Base-by-base conservation (phyloP, 1,140 invertebrate species). In the Eumeta japonica region DNA sequence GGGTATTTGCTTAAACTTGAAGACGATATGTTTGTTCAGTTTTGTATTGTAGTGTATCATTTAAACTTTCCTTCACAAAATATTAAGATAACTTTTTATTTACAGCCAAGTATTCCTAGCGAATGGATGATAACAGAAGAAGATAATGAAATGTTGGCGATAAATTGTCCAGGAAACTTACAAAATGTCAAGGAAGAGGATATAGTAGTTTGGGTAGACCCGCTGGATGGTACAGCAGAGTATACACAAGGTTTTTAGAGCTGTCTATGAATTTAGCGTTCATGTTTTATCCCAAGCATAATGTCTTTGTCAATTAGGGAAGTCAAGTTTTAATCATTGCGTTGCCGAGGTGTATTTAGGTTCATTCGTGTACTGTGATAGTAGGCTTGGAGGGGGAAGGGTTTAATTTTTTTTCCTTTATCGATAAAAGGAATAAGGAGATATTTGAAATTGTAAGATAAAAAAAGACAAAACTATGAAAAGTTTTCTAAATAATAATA, bases 121-220 rank as follows among this genome's bases (percentile, higher is more conserved):
- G 87, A 90, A 51, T 89, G 85, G 85, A 56, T 90, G 29, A 80
- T 88, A 13, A 81, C 78, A 7, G 83, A 88, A 15, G 66, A 74
- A 37, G 87, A 90, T 60, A 75, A 81, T 43, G 81, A 85, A 28
- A 83, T 94, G 7, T 64, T 95, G 14, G 73, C 80, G 40, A 55
- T 83, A 10, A 66, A 77, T 36, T 86, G 92, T 57, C 92, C 93
- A 9, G 55, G 77, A 2, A 68, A 85, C 36, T 79, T 88, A 27
- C 58, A 78, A 41, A 70, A 84, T 50, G 71, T 92, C 1, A 75
- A 76, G 29, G 79, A 83, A n/a, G 80, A 85, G 43, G 86, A 88
- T 52, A 72, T 88, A 48, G 92, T 94, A 16, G 83, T 98, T 30
- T 99, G 97, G 97, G 93, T 99, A 3, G 97, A 99, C 80, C 97